Base-by-base conservation (phyloP, 2,113 vertebrate genomes). In the Megalops atlanticus region DNA sequence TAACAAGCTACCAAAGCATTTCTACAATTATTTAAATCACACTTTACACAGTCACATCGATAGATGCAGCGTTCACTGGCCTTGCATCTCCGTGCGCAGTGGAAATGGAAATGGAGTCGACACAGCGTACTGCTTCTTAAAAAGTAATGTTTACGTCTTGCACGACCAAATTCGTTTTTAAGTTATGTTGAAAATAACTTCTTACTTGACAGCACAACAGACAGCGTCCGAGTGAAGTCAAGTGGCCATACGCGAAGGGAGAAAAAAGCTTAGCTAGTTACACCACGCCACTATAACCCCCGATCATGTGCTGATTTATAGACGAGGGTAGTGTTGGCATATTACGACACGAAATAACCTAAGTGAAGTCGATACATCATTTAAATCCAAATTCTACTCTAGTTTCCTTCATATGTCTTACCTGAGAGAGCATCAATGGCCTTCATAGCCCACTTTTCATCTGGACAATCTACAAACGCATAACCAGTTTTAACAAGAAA, bases 361-460 rank as follows among this genome's bases (percentile, higher is more conserved):
- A 64, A 27, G 31, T 31, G n/a, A 64, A 64, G 58, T 64, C 58
- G 5, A 64, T 27, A 8, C 27, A 15, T 8, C 4, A 10, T 64
- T n/a, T 64, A 64, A 27, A 27, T 64, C 58, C 7, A 31, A 64
- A 64, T 64, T 11, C 11, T 64, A 10, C 7, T 31, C 58, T 1
- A 31, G n/a, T 64, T 31, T 45, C 1, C 27, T 64, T 64, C 31
- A 64, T 64, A 6, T 4, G 18, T 70, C 95, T 96, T 95, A 99
- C 98, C 98, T 98, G 98, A 99, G 93, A 99, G 94, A 88, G 95
- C 91, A 87, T 99, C 97, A 90, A 99, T 99, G 94, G 98, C 98
- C 95, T 95, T 97, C 96, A 98, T 98, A 75, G 98, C 98, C 91
- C 96, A 94, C 93, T 95, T 96, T 82, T 99, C 98, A 92, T 99